Evolutionary conservation across 2,113 vertebrate species (phyloP).

Genomic region (Corythoichthys haematopterus): DNA sequence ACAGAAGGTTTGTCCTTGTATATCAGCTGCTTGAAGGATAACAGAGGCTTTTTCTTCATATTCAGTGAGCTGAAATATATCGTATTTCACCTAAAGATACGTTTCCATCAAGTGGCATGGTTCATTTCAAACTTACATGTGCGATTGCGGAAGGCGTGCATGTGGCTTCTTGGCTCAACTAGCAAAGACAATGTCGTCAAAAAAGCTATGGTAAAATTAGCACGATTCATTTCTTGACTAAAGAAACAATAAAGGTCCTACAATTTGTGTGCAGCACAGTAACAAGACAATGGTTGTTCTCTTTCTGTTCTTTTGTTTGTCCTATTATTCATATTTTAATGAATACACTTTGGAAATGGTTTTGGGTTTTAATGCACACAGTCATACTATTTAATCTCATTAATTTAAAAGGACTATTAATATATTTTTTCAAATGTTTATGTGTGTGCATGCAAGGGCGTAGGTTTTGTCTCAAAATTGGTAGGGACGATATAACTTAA

Average conservation of each 20-base stretch:
- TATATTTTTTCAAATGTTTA: no score
- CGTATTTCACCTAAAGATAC: neutral
- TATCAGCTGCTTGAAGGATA: constrained; percentile 27
- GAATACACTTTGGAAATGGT: no score
- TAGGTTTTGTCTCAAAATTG: no score
- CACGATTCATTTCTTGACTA: neutral
- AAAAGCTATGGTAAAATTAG: no score
- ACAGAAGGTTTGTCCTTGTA: neutral
- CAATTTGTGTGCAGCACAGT: neutral
- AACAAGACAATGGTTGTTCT: no score
- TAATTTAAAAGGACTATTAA: no score
- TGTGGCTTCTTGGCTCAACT: neutral
- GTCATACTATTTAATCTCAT: no score
- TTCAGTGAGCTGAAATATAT: constrained; percentile 1
- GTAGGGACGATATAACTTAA: no score
- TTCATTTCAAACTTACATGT: neutral
- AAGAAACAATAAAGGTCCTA: neutral
- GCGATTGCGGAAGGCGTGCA: neutral
- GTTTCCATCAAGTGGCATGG: neutral
- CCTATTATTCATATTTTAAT: no score
- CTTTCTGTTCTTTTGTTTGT: no score
- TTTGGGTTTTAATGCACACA: no score
- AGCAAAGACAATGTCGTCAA: neutral
- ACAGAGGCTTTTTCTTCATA: constrained; percentile 51
- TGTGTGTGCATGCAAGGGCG: no score